Evolutionary conservation across 2,888 invertebrate genomes (phyloP).

Genomic region (Temnothorax unifasciatus): DNA sequence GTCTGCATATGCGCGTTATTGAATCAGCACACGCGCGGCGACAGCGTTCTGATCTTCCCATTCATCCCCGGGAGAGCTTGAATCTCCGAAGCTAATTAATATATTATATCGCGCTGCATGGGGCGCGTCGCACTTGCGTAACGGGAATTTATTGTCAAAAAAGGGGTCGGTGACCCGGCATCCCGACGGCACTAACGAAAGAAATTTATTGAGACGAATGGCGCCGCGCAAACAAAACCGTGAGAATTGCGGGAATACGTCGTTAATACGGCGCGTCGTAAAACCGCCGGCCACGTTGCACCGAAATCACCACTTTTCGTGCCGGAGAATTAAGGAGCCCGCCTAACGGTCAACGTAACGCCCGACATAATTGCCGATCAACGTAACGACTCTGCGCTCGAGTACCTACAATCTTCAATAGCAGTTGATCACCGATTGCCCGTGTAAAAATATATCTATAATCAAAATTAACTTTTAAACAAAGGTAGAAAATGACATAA

Average conservation of each 20-base stretch:
- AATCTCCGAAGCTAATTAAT: slow-evolving; percentile 67
- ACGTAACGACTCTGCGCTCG: slow-evolving; percentile 9
- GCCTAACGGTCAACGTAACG: neutral
- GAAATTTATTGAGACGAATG: slow-evolving; percentile 73
- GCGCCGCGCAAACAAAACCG: slow-evolving; percentile 43
- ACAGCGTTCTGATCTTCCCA: neutral
- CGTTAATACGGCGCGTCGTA: slow-evolving; percentile 43
- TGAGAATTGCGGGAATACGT: slow-evolving; percentile 37
- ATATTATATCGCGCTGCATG: slow-evolving; percentile 69
- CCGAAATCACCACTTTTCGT: slow-evolving; percentile 30
- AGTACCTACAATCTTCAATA: neutral
- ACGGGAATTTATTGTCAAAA: slow-evolving; percentile 65
- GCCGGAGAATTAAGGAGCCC: slow-evolving; percentile 21
- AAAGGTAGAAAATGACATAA: too few relatives aligned
- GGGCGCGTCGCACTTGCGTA: slow-evolving; percentile 56
- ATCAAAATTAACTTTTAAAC: too few relatives aligned
- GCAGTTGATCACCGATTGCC: neutral
- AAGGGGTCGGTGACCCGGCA: slow-evolving; percentile 62
- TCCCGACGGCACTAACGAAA: slow-evolving; percentile 62
- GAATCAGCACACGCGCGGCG: slow-evolving; percentile 24
- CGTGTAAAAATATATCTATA: neutral
- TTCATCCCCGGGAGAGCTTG: slow-evolving; percentile 27
- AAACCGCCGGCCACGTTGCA: slow-evolving; percentile 6
- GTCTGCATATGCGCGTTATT: slow-evolving; percentile 32
- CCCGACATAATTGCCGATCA: neutral